These are phyloP conservation scores for Campylomormyrus tamandua DNA, from an alignment of 2,113 vertebrate species.

Conservation along the genomic window DNA sequence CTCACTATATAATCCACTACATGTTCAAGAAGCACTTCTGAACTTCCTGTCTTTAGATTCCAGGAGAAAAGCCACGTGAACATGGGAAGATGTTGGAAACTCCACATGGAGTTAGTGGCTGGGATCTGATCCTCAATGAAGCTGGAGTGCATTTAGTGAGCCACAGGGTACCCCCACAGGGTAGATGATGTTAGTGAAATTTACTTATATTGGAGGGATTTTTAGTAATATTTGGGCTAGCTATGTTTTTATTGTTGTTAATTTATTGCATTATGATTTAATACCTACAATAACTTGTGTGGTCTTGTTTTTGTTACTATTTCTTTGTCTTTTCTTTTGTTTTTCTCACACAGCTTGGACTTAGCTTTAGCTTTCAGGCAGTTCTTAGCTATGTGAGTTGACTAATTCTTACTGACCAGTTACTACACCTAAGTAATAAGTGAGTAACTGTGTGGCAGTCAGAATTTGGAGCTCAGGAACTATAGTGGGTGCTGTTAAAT, in stretches of 20 bases:
- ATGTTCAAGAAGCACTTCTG: neutral
- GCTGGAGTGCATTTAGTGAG: neutral
- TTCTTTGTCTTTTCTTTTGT: neutral
- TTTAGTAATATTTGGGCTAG: neutral
- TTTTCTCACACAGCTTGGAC: neutral
- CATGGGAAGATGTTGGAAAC: neutral
- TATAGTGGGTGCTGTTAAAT: neutral
- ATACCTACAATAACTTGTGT: neutral
- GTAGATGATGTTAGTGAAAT: neutral
- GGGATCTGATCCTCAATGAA: neutral
- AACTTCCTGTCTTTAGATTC: neutral
- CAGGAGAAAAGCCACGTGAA: neutral
- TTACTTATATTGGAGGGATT: neutral
- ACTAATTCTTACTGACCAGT: neutral
- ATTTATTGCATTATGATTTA: neutral
- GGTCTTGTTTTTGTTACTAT: neutral
- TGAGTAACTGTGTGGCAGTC: neutral
- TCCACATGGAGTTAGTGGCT: neutral
- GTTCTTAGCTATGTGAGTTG: neutral
- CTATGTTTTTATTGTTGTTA: neutral
- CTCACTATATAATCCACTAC: neutral
- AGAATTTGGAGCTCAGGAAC: neutral
- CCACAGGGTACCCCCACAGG: neutral
- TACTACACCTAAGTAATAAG: neutral
- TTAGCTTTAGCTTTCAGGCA: neutral